These are phyloP conservation scores for Tigriopus japonicus DNA, from an alignment of 1,140 invertebrate genomes.

Conservation along the genomic window DNA sequence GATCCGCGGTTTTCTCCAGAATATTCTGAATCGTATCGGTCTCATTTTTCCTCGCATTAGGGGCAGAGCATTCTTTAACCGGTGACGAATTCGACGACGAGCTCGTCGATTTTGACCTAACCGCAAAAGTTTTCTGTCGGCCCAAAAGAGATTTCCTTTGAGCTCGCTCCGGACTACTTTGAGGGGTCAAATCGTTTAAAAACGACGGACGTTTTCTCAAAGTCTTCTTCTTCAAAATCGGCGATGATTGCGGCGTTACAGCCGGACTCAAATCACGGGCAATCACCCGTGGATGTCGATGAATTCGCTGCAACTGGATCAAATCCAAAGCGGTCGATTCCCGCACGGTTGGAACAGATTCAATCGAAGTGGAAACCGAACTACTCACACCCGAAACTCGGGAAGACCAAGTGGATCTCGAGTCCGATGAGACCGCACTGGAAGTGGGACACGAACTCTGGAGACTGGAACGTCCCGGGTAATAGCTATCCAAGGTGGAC, in stretches of 20 bases:
- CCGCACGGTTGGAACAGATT: not conserved
- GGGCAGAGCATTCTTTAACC: too few relatives aligned
- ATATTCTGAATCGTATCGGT: too few relatives aligned
- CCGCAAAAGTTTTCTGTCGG: too few relatives aligned
- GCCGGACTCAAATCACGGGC: not conserved
- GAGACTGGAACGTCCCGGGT: not conserved
- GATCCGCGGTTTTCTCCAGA: too few relatives aligned
- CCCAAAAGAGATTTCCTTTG: not conserved
- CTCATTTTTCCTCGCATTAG: too few relatives aligned
- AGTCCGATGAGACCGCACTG: not conserved
- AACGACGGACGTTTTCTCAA: not conserved
- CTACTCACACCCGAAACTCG: not conserved
- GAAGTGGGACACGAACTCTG: not conserved
- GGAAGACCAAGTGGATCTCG: not conserved
- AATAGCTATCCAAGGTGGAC: not conserved
- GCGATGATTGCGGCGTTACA: not conserved
- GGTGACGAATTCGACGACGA: too few relatives aligned
- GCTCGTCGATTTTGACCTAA: too few relatives aligned
- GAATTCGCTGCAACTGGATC: not conserved
- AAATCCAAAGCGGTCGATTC: not conserved
- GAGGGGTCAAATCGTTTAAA: not conserved
- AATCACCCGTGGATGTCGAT: not conserved
- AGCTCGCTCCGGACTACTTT: not conserved
- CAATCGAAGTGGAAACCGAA: not conserved
- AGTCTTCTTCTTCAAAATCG: not conserved